phyloP scores from a whole-genome alignment of 2,797 vertebrate genomes.

The Corythornis leucogaster region DNA sequence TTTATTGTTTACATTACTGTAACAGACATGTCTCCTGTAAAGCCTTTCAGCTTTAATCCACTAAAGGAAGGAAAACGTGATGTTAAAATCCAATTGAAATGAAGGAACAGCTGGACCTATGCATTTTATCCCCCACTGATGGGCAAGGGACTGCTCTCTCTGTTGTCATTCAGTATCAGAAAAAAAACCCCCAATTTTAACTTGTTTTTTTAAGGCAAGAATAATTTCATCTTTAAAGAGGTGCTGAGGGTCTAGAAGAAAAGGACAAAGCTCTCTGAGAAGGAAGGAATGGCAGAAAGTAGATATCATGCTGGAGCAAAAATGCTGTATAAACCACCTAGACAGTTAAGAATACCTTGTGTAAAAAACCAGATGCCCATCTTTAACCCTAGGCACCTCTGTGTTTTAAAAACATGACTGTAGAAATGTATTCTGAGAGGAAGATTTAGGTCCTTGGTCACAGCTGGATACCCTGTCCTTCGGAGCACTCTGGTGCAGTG shows the following conservation, averaged over 20 bases:
- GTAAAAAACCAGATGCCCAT: not conserved
- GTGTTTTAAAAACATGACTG: not conserved
- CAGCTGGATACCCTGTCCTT: not conserved
- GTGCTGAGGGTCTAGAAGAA: not conserved
- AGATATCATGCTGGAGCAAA: not conserved
- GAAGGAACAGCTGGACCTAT: not conserved
- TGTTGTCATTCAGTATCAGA: not conserved
- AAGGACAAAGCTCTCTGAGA: not conserved
- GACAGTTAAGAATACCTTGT: not conserved
- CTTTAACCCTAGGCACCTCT: not conserved
- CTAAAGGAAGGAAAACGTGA: not conserved
- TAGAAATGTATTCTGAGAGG: not conserved
- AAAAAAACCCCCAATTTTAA: not conserved
- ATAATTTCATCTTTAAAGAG: not conserved
- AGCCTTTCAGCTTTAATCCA: conserved; percentile 28
- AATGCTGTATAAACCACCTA: not conserved
- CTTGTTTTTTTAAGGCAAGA: not conserved
- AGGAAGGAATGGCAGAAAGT: not conserved
- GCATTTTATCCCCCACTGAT: not conserved
- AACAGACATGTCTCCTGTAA: conserved; percentile 31
- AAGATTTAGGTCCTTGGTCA: not conserved
- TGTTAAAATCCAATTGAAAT: not conserved
- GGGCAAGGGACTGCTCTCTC: not conserved
- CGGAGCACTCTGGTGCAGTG: rapidly evolving
- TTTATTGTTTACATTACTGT: conserved; percentile 56